Evolutionary conservation across 2,888 invertebrate genomes (phyloP), one percentile per base, ranked within the genome.

Genomic region (Platycheirus albimanus): DNA sequence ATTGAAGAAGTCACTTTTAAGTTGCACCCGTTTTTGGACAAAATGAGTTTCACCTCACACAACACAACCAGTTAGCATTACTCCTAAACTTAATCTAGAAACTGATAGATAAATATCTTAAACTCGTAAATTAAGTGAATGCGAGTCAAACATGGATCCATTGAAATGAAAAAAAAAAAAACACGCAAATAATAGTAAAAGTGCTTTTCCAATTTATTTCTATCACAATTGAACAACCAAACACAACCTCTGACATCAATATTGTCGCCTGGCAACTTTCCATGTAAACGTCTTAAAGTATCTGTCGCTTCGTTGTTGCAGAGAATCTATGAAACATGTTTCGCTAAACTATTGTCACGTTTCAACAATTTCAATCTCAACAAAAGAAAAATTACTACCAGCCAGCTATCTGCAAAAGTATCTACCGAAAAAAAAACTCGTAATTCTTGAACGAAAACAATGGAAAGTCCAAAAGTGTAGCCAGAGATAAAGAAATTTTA

Each of bases 221-320:
- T 4, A 52, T 28, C 11, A 17, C 70, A 58, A 71, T 36, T 19
- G 41, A 19, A 71, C 17, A 5, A 11, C 17, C 13, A 43, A 38
- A n/a, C 70, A 75, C 70, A 75, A 70, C 75, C 76, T 71, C 70
- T 81, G 75, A 76, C 70, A 75, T 71, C 24, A n/a, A 61, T 45
- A 30, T 66, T 71, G 58, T 71, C 70, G 10, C 51, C 58, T 41
- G 33, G 19, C 76, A 76, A 71, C 80, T 81, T 81, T 81, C 76
- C 61, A 76, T 33, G 30, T 19, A 15, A 41, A 43, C 6, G 6
- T 58, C 13, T 52, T 1, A 7, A 3, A 24, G 3, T 24, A 24
- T 24, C 24, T 20, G 15, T 56, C 10, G 7, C 13, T 38, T 54
- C 19, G 41, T 24, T 10, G 20, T 67, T 30, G 24, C 43, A n/a